phyloP scores from a whole-genome alignment of 2,888 invertebrate genomes.

The Tachina grossa region DNA sequence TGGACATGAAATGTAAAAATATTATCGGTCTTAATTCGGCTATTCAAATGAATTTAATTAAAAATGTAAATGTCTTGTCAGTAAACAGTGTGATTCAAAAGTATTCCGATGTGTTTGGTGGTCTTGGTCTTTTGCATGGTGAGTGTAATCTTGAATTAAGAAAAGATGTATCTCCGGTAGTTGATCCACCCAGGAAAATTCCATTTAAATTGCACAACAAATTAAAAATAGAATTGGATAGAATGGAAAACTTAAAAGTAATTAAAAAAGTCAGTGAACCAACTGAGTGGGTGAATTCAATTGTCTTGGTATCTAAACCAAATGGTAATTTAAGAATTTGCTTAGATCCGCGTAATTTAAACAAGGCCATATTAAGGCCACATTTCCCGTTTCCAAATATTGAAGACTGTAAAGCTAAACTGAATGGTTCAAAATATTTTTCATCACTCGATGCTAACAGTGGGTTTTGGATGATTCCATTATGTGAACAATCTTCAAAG shows the following conservation, averaged over 20 bases:
- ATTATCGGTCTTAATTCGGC: constrained; percentile 45
- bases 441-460: too few relatives aligned
- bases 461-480: too few relatives aligned
- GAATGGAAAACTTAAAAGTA: constrained; percentile 59
- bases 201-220: constrained; percentile 54
- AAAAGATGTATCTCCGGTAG: constrained; percentile 27
- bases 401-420: constrained; percentile 61
- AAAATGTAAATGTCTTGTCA: constrained; percentile 27
- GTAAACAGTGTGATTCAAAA: constrained; percentile 53
- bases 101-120: constrained; percentile 56
- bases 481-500: too few relatives aligned
- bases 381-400: constrained; percentile 62
- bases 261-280: constrained; percentile 10
- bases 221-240: constrained; percentile 56
- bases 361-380: background rate
- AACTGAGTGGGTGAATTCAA: too few relatives aligned
- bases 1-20: constrained; percentile 8
- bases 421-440: constrained; percentile 44
- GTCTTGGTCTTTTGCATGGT: constrained; percentile 53
- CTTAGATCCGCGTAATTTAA: too few relatives aligned
- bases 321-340: too few relatives aligned
- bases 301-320: too few relatives aligned
- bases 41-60: constrained; percentile 16
- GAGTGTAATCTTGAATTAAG: constrained; percentile 55
- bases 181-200: constrained; percentile 60